Conservation (phyloP, 2,888 invertebrate genomes). For the Mylabris sibirica region DNA sequence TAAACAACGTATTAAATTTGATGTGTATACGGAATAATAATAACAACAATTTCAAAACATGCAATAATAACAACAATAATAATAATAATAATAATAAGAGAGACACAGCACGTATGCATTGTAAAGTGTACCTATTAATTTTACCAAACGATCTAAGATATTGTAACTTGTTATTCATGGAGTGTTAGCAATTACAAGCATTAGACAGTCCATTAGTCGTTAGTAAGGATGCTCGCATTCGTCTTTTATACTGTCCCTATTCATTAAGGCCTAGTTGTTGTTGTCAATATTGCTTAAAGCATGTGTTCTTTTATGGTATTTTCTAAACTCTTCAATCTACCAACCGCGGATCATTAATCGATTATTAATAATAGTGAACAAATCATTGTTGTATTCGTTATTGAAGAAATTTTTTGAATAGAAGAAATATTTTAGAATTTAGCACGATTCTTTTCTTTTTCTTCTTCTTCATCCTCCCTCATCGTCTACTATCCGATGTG, state of each 20-base stretch:
- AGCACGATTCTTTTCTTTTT: too few species aligned
- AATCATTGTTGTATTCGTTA: not conserved
- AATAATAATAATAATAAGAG: not conserved
- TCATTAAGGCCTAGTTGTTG: slow-evolving; percentile 26
- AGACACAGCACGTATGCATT: slow-evolving; percentile 21
- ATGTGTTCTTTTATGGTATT: not conserved
- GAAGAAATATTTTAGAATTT: too few species aligned
- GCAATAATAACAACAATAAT: slow-evolving; percentile 6
- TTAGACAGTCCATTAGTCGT: slow-evolving; percentile 41
- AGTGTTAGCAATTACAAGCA: slow-evolving; percentile 42
- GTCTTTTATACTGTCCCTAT: slow-evolving; percentile 29
- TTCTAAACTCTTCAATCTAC: not conserved
- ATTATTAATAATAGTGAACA: not conserved
- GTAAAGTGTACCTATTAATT: slow-evolving; percentile 32
- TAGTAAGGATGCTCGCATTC: slow-evolving; percentile 31
- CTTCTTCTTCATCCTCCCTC: not conserved
- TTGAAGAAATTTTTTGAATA: too few species aligned
- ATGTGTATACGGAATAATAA: not conserved
- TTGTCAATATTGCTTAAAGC: slow-evolving; percentile 25
- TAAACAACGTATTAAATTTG: not conserved
- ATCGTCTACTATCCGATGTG: not conserved
- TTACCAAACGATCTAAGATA: slow-evolving; percentile 33
- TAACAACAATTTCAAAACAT: not conserved
- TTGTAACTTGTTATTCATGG: slow-evolving; percentile 41
- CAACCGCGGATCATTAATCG: not conserved